Conservation (phyloP, 2,888 invertebrate genomes). For the Ophonus ardosiacus region DNA sequence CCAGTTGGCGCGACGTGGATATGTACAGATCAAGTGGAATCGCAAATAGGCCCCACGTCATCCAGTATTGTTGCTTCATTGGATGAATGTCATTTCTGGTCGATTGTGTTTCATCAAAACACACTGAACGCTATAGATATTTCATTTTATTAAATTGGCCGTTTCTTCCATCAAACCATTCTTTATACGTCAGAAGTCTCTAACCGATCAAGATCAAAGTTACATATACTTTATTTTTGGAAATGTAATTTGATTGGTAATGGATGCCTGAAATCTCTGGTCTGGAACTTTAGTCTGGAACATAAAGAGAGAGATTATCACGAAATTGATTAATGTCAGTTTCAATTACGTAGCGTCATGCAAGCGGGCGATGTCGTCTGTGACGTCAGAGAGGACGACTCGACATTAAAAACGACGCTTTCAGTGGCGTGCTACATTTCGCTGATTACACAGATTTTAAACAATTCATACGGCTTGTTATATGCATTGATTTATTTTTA, state of each 20-base stretch:
- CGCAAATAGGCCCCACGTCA: slow-evolving; percentile 32
- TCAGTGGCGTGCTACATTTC: slow-evolving; percentile 30
- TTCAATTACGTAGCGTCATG: slow-evolving; percentile 55
- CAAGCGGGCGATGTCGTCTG: slow-evolving; percentile 24
- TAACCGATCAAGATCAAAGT: slow-evolving; percentile 53
- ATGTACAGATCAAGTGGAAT: slow-evolving; percentile 46
- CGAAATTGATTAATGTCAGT: slow-evolving; percentile 58
- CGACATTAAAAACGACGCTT: slow-evolving; percentile 55
- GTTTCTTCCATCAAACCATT: slow-evolving; percentile 45
- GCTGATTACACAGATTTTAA: slow-evolving; percentile 52
- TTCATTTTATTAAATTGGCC: slow-evolving; percentile 57
- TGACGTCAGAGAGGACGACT: slow-evolving; percentile 25
- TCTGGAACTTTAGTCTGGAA: slow-evolving; percentile 25
- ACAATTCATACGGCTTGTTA: slow-evolving; percentile 44
- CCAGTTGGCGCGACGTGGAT: neutral
- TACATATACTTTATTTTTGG: slow-evolving; percentile 53
- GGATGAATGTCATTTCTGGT: slow-evolving; percentile 45
- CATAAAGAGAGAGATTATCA: slow-evolving; percentile 53
- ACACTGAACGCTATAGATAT: slow-evolving; percentile 41
- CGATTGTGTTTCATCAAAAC: slow-evolving; percentile 55
- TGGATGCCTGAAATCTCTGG: slow-evolving; percentile 39
- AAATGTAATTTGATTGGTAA: slow-evolving; percentile 58
- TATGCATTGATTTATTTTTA: slow-evolving; percentile 34
- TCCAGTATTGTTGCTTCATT: neutral
- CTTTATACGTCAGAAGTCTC: slow-evolving; percentile 55